Percentiles rank a stretch among this genome's conserved stretches.
Evolutionary conservation across 2,888 invertebrate species (phyloP).

Genomic region (Papilio demoleus): DNA sequence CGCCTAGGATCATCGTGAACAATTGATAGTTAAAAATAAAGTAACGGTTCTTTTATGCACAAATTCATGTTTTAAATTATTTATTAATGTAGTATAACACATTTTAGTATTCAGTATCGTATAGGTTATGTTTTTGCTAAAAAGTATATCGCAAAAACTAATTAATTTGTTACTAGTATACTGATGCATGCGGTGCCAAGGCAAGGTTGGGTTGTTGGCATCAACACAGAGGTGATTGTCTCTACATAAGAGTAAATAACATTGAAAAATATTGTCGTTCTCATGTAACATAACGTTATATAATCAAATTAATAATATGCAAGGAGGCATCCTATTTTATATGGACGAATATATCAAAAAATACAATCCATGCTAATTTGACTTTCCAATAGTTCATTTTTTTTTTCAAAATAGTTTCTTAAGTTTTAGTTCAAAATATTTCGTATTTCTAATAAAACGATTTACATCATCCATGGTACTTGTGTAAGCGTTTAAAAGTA

Average conservation of each 20-base stretch:
- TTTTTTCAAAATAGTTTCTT: no score
- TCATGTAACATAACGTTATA: background rate
- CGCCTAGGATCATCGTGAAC: slow-evolving; percentile 9
- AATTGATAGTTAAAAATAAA: slow-evolving; percentile 31
- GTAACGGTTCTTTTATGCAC: slow-evolving; percentile 10
- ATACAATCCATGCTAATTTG: no score
- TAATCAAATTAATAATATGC: background rate
- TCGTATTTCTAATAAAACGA: background rate
- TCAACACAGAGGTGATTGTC: slow-evolving; percentile 24
- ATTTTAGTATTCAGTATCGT: no score
- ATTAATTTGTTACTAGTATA: background rate
- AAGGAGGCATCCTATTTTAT: background rate
- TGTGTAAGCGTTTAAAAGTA: slow-evolving; percentile 44
- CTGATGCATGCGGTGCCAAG: slow-evolving; percentile 14
- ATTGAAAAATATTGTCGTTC: slow-evolving; percentile 10
- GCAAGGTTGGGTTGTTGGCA: slow-evolving; percentile 38
- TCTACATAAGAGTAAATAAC: background rate
- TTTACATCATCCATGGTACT: background rate
- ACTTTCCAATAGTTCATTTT: no score
- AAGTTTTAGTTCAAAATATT: background rate
- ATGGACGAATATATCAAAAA: no score
- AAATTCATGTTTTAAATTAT: no score
- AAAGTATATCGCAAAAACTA: background rate
- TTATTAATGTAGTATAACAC: no score
- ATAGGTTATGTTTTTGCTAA: background rate